phyloP scores from a whole-genome alignment of 2,113 vertebrate species.

The Anguilla rostrata region DNA sequence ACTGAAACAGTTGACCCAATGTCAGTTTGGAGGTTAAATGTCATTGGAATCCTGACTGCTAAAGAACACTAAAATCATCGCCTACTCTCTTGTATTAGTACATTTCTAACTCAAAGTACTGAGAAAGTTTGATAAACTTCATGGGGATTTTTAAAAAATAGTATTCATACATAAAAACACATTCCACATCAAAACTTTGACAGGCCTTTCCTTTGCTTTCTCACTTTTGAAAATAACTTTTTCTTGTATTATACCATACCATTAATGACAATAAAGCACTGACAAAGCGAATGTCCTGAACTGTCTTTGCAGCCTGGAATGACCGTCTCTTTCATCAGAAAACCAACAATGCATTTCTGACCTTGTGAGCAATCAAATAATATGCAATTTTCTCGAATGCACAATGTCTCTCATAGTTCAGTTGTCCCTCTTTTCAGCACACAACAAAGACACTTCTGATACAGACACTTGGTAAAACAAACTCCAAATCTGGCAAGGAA shows the following conservation, averaged over 20 bases:
- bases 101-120: no score
- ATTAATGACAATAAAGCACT: not conserved
- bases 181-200: not conserved
- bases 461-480: no score
- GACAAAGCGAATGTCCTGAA: not conserved
- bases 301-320: not conserved
- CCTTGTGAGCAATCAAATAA: not conserved
- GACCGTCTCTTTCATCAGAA: not conserved
- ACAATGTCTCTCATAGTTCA: no score
- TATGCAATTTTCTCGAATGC: no score
- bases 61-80: no score
- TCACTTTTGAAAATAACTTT: not conserved
- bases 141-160: not conserved
- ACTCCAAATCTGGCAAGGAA: no score
- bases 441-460: no score
- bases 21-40: no score
- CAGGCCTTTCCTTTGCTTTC: not conserved
- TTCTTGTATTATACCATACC: not conserved
- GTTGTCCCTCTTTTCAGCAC: no score
- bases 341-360: not conserved
- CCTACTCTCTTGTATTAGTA: no score
- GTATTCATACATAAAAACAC: not conserved
- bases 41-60: no score
- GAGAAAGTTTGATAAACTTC: not conserved
- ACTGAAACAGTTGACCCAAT: no score